These are phyloP conservation scores for Stegodyphus mimosarum DNA, from an alignment of 1,140 invertebrate species.

Conservation along the genomic window DNA sequence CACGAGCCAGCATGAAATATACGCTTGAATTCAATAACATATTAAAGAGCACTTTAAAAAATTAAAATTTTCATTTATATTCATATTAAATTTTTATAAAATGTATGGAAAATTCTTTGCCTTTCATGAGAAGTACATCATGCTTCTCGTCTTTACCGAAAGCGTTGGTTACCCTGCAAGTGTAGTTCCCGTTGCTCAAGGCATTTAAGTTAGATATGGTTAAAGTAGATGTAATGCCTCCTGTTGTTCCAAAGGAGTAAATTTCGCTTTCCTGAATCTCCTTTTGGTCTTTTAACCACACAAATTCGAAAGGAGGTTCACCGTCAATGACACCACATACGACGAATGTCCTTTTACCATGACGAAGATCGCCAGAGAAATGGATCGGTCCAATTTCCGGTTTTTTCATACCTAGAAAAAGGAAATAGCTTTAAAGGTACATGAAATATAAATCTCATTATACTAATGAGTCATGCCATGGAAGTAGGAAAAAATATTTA, in stretches of 20 bases:
- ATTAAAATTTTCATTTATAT: no score
- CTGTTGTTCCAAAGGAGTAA: neutral
- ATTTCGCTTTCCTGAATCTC: neutral
- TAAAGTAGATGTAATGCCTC: neutral
- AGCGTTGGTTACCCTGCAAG: conserved; percentile 58
- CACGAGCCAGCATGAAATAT: no score
- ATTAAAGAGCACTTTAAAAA: no score
- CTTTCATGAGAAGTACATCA: conserved; percentile 16
- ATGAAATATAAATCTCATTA: neutral
- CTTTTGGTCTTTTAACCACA: conserved; percentile 31
- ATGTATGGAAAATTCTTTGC: neutral
- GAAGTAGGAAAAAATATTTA: no score
- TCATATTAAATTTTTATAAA: no score
- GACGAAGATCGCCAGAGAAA: conserved; percentile 72
- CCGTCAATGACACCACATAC: conserved; percentile 66
- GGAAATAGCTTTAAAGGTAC: neutral
- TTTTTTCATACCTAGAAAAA: neutral
- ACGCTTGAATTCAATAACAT: no score
- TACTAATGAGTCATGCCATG: no score
- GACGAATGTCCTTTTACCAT: conserved; percentile 75
- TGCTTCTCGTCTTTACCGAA: conserved; percentile 21
- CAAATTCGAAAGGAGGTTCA: conserved; percentile 60
- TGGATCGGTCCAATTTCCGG: conserved; percentile 53
- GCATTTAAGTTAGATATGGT: conserved; percentile 26
- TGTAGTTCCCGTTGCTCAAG: conserved; percentile 62